Evolutionary conservation across 2,888 invertebrate species (phyloP), one percentile per base, ranked within the genome.

Genomic region (Gymnoscelis rufifasciata): DNA sequence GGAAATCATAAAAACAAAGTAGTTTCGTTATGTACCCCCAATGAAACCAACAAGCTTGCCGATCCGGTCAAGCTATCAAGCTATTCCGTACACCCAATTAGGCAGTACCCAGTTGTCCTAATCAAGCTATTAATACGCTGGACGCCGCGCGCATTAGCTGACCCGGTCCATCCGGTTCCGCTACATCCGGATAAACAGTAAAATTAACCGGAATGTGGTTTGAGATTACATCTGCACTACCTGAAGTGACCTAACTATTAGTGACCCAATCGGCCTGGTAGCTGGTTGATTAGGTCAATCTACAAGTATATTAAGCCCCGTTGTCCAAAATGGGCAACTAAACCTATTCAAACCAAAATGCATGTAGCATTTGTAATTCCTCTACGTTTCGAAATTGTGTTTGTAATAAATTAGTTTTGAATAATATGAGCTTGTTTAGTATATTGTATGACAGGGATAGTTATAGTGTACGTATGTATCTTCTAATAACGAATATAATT

Each of bases 111-210:
- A 33, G 48, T 42, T 40, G 49, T 57, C 55, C 55, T 62, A 59
- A 62, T 57, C 55, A 62, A 59, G 58, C 56, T 38, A 62, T 60
- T 62, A 60, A 58, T 59, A 62, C 54, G 51, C 62, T 46, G 35
- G 47, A 36, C 55, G 41, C 56, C 55, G 43, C 54, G 23, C 55
- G 45, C 51, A 56, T 57, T 55, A 56, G 52, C 51, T 39, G 48
- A 45, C 47, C 54, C 53, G 45, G 15, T 24, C 52, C 50, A 50
- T 52, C 55, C 35, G 33, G 43, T 44, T 43, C 49, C 54, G 51
- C 33, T 30, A 39, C 19, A 43, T 26, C 30, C 39, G 55, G 53
- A 47, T 54, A 53, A 48, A 55, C 48, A 47, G 50, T 52, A 48
- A 51, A 55, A 52, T 58, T 58, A 57, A 49, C 51, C 44, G 49